Base-by-base conservation (phyloP, 1,140 invertebrate species). In the Philopotamus ludificatus region DNA sequence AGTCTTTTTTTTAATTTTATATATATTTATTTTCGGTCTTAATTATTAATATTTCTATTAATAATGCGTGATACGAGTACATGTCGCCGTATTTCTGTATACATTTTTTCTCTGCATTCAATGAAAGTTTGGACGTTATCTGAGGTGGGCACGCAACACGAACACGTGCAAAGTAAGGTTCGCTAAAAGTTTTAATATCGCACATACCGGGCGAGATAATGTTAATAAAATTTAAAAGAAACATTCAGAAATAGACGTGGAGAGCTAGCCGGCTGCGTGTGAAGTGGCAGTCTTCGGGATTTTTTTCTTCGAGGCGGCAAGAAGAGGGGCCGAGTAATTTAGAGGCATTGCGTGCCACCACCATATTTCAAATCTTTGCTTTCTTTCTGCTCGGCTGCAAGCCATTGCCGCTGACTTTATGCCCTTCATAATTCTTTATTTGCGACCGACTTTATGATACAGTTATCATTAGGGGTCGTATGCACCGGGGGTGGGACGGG, bases 341-440 rank as follows among this genome's bases (percentile, higher is more conserved):
- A 68, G 58, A 65, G 50, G 57, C 62, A 26, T 68, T 65, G 67
- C 67, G 67, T 68, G 67, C 67, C 45, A 26, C 62, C 23, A 44
- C 62, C 20, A 68, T 68, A 68, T 68, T 68, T 68, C 67, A 68
- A 68, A 65, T 60, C 45, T 67, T 67, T 67, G 65, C n/a, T 67
- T 62, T 67, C 65, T 67, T 63, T 41, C 61, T 7, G 47, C 44
- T 4, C n/a, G 4, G 21, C 55, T 2, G 26, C 50, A 23, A 58
- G 34, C 47, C 66, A 60, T 64, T 68, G 26, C 57, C 42, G 22
- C 63, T 57, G 67, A 62, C 67, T 68, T 68, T 68, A 68, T 68
- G 67, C 41, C 67, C 62, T 68, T 68, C 62, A 68, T 68, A 68
- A 65, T 65, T 68, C 67, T 65, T 62, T 25, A 68, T 68, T 68